A percentile compares a stretch with the other conserved stretches of the same genome.
phyloP scores from a whole-genome alignment of 2,888 invertebrate genomes.

The Acholoe squamosa region DNA sequence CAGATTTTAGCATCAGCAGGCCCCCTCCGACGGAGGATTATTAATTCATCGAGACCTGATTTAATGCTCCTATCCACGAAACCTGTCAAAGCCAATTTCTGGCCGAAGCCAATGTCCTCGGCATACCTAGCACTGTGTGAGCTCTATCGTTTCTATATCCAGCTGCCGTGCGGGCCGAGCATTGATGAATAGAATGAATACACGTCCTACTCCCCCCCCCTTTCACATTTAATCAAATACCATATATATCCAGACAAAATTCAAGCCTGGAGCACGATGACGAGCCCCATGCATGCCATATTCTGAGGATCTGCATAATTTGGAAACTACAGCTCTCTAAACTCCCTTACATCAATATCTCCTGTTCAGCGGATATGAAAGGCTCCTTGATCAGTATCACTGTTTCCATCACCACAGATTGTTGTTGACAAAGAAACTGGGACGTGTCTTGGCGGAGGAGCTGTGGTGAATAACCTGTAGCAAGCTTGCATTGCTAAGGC shows the following conservation, averaged over 20 bases:
- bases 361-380: too few relatives aligned
- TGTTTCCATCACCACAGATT: too few relatives aligned
- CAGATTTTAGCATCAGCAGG: conserved; percentile 33
- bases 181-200: background rate
- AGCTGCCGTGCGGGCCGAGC: background rate
- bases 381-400: too few relatives aligned
- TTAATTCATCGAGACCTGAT: conserved; percentile 47
- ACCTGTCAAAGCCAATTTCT: conserved; percentile 56
- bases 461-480: too few relatives aligned
- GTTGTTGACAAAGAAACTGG: too few relatives aligned
- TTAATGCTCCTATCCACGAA: conserved; percentile 52
- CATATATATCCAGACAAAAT: background rate
- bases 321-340: too few relatives aligned
- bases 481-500: too few relatives aligned
- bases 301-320: too few relatives aligned
- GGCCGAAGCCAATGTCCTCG: background rate
- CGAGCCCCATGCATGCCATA: background rate
- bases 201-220: background rate
- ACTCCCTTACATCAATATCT: too few relatives aligned
- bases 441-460: too few relatives aligned
- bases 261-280: background rate
- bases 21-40: background rate
- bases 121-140: background rate
- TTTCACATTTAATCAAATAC: conserved; percentile 4
- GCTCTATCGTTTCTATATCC: background rate